Evolutionary conservation across 2,113 vertebrate species (phyloP).

Genomic region (Toxostoma redivivum): DNA sequence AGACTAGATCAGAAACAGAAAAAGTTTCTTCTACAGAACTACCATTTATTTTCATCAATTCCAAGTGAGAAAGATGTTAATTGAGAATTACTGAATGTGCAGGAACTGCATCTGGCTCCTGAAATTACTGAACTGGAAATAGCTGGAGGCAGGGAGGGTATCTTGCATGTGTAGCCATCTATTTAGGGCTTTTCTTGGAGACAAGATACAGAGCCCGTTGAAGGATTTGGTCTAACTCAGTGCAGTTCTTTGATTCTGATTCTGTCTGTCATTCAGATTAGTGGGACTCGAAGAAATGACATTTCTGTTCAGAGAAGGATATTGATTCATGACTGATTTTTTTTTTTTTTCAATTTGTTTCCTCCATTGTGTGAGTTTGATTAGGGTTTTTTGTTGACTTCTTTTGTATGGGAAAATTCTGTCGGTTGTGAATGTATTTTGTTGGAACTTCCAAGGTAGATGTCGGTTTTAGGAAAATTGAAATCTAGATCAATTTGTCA

Average conservation of each 20-base stretch:
- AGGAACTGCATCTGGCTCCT: not conserved
- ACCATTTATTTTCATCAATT: not conserved
- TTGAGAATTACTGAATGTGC: not conserved
- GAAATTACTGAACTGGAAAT: not conserved
- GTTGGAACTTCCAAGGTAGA: not conserved
- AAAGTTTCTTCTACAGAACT: not conserved
- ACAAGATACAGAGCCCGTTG: not conserved
- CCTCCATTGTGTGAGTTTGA: accelerated
- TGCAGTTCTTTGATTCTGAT: not conserved
- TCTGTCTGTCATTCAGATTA: not conserved
- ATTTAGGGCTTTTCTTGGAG: not conserved
- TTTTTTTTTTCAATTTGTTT: not conserved
- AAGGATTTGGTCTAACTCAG: not conserved
- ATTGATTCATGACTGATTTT: not conserved
- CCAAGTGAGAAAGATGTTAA: not conserved
- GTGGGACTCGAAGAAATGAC: not conserved
- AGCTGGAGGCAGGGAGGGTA: not conserved
- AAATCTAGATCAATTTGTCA: not conserved
- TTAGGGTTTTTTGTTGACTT: not conserved
- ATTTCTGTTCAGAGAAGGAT: not conserved
- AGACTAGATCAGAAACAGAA: not conserved
- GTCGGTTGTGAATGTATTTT: not conserved
- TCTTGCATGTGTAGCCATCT: not conserved
- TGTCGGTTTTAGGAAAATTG: not conserved
- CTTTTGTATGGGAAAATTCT: not conserved